phyloP scores from a whole-genome alignment of 92 coral and sea anemone genomes.

The Porites lobata region DNA sequence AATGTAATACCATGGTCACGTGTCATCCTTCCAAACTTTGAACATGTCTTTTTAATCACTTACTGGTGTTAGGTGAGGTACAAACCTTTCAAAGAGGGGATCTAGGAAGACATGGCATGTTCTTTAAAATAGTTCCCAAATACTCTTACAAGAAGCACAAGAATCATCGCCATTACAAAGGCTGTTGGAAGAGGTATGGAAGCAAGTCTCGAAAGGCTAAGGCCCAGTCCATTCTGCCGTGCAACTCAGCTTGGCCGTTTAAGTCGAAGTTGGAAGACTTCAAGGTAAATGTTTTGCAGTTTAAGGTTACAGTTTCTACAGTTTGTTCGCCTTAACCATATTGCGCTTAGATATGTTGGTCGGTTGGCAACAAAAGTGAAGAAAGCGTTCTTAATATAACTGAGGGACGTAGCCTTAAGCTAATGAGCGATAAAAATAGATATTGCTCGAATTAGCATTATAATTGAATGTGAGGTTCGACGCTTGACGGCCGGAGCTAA shows the following conservation, averaged over 20 bases:
- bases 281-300: conserved; percentile 64
- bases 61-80: conserved; percentile 75
- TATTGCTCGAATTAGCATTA: no score
- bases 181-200: conserved; percentile 96
- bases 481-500: no score
- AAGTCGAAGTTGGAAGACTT: conserved; percentile 86
- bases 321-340: no score
- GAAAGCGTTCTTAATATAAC: no score
- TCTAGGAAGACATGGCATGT: conserved; percentile 92
- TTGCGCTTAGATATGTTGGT: no score
- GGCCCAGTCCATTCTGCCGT: conserved; percentile 94
- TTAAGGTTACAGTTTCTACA: no score
- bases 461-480: no score
- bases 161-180: conserved; percentile 69
- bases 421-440: no score
- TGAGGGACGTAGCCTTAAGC: no score
- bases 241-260: conserved; percentile 95
- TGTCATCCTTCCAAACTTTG: no score
- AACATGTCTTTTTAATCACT: not conserved
- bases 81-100: conserved; percentile 97
- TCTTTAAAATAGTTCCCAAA: conserved; percentile 91
- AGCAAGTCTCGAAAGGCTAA: conserved; percentile 74
- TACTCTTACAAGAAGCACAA: conserved; percentile 81
- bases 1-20: no score
- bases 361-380: no score